Evolutionary conservation across 1,140 invertebrate species (phyloP), one percentile per base, ranked within the genome.

Genomic region (Leptonema lineaticorne): DNA sequence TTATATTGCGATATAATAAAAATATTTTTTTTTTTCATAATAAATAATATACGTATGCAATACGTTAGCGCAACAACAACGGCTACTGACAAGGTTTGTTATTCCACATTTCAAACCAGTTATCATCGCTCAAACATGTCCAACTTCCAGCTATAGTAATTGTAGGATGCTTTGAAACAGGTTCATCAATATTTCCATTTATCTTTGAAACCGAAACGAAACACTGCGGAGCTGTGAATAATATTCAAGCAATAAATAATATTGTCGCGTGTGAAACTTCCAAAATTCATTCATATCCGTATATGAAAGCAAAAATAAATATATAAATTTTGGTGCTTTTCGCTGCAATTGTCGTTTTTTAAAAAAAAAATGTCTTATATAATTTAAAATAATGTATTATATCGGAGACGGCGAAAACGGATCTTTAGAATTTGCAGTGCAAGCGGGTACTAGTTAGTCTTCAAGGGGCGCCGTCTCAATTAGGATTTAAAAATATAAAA

Each of bases 31-130:
- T n/a, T n/a, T 4, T 41, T 41, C 30, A 16, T 41, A 41, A 9
- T 14, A 41, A 3, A 41, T 41, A 41, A 41, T 41, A 48, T 16
- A 18, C 18, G 8, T 24, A 24, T 53, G 24, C 1, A n/a, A 53
- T 53, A 53, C 24, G 11, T 20, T 5, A 53, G 11, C 8, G 16
- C 9, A 41, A 41, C 37, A 41, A 26, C 50, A 24, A 53, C 50
- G 18, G 50, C 50, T 22, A 53, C 50, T 22, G 50, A 53, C 50
- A 53, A 24, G 50, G 50, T 53, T 53, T 53, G 50, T 53, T 53
- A 53, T 53, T 53, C 50, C 50, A 53, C 50, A 53, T 53, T 53
- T 53, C 50, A 53, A 53, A 53, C 50, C 50, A 53, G 50, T 53
- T 53, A 53, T 53, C 50, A 53, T 53, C 50, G 50, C 24, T 53